Evolutionary conservation across 2,113 vertebrate species (phyloP).

Genomic region (Sander vitreus): DNA sequence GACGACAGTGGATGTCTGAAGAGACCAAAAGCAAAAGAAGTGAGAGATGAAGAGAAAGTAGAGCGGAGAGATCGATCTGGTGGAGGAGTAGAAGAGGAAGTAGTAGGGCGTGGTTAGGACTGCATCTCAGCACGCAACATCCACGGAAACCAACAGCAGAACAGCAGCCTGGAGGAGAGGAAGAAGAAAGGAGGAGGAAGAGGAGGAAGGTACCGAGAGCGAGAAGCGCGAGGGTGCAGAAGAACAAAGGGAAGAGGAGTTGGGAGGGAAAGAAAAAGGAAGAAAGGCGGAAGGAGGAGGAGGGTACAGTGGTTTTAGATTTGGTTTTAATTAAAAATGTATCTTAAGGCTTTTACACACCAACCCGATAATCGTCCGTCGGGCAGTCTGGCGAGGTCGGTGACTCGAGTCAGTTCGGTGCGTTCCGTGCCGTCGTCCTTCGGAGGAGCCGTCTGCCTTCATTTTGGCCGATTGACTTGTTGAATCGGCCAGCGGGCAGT

Average conservation of each 20-base stretch:
- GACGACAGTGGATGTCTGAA: slow-evolving; percentile 47
- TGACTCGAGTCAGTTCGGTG: too few species aligned
- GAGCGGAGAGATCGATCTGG: slow-evolving; percentile 47
- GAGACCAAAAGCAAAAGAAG: slow-evolving; percentile 11
- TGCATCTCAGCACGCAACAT: slow-evolving; percentile 96
- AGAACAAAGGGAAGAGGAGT: neutral
- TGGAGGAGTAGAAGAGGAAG: slow-evolving; percentile 15
- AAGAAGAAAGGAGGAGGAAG: neutral
- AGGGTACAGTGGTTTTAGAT: too few species aligned
- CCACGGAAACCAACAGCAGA: slow-evolving; percentile 98
- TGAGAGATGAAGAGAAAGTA: slow-evolving; percentile 41
- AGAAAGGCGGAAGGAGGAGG: neutral
- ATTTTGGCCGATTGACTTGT: too few species aligned
- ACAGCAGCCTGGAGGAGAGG: slow-evolving; percentile 87
- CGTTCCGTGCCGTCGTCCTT: too few species aligned
- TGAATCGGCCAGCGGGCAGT: too few species aligned
- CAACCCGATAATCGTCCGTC: too few species aligned
- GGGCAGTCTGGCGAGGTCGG: too few species aligned
- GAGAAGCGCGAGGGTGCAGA: neutral
- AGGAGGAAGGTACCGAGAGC: neutral
- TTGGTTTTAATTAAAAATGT: too few species aligned
- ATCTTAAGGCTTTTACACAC: too few species aligned
- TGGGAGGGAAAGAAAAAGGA: neutral
- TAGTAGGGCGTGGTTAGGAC: slow-evolving; percentile 83
- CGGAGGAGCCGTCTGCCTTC: too few species aligned